Base-by-base conservation (phyloP, 2,797 vertebrate species). In the Pangasius djambal region DNA sequence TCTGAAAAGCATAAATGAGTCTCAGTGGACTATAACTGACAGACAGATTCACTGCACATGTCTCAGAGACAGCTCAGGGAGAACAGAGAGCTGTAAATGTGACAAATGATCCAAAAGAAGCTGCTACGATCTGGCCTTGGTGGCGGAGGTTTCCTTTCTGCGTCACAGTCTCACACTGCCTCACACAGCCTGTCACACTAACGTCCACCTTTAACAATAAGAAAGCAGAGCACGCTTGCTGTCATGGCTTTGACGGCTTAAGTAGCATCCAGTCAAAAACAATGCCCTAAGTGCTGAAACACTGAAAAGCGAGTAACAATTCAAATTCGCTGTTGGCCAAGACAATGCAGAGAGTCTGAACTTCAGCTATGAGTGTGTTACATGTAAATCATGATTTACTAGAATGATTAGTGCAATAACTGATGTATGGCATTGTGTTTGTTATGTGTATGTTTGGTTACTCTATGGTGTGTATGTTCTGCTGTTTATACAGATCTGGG, bases 31-130 rank as follows among this genome's bases (percentile, higher is more conserved):
- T 37, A 37, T 37, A 59, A 37, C 16, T 81, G 78, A 59, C 52
- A 22, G 52, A 59, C 55, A 13, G 55, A 34, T 81, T 81, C 78
- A 81, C 78, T 59, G 78, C 78, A 59, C 55, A 34, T 57, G 55
- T 59, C 78, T 59, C 78, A 20, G n/a, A 55, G 77, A 31, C 50
- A 79, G n/a, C 77, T 79, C n/a, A 9, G 77, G 37, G 78, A 34
- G 78, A 59, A 20, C n/a, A 81, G 9, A 37, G 13, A 37, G 78
- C 18, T 1, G 10, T 37, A 59, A 81, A 57, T 25, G 55, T 81
- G 78, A 81, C 52, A 57, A 59, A 79, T 34, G n/a, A 34, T 34
- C 52, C n/a, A 57, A 55, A 79, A 79, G 77, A 57, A 79, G 52
- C n/a, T 10, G 16, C 77, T 20, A 55, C 16, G 9, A 34, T 22